Base-by-base conservation (phyloP, 2,888 invertebrate genomes). In the Sinhomidia bicolor region DNA sequence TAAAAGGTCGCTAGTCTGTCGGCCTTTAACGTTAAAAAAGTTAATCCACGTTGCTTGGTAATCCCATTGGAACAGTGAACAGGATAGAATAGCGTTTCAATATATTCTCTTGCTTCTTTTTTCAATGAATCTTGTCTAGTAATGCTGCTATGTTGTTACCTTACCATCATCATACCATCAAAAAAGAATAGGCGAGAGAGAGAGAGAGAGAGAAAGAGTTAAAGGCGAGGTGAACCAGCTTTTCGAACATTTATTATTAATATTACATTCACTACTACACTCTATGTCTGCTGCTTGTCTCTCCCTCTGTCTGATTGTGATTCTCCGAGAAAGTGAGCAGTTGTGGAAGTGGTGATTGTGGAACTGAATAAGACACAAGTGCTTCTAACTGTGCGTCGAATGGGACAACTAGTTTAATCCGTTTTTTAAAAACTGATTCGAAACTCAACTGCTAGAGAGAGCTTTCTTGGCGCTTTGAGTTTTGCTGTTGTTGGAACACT, bases 1-100 rank as follows among this genome's bases (percentile, higher is more conserved):
- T 36, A 68, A 68, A 68, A 68, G 32, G 36, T 36, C 32, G 65
- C 65, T 36, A 68, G 32, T 36, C 65, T 36, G 32, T 68, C 65
- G 65, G 65, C 23, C 29, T 68, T 68, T 68, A 68, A 29, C 14
- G 14, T 7, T 4, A 54, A 54, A 17, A 17, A 65, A 29, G 9
- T 26, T 68, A 68, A 68, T 36, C 36, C 36, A 36, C 17, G 36
- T 68, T 6, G 3, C 4, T 9, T 20, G 17, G 4, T 6, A 17
- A 54, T 4, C n/a, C n/a, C n/a, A n/a, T n/a, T n/a, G n/a, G n/a
- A n/a, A n/a, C n/a, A n/a, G n/a, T n/a, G n/a, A n/a, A n/a, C n/a
- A n/a, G 17, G 7, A 17, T 7, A 54, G 51, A 51, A 51, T 10
- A 9, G 51, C 51, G 14, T 14, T 9, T 36, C 5, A 36, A 36